Base-by-base conservation (phyloP, 1,140 invertebrate species). In the Kradibia gibbosae region DNA sequence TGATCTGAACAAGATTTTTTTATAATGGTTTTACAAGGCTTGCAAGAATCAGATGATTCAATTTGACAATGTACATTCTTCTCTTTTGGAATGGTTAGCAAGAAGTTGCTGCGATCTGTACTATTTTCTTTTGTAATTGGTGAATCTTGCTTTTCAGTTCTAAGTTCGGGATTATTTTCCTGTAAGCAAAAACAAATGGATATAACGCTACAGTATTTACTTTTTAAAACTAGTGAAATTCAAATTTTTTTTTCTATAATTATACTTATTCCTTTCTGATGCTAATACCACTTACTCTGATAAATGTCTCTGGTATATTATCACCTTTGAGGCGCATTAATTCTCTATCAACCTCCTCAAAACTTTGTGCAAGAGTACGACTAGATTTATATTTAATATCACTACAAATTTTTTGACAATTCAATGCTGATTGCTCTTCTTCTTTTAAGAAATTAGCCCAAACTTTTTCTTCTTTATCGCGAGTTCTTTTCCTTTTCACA, bases 371-470 rank as follows among this genome's bases (percentile, higher is more conserved):
- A 55, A 78, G 55, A 13, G 67, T 83, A 25, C 75, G 67, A 67
- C 34, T 77, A 36, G 75, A 62, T 78, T 73, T 78, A 53, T 39
- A 39, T 65, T 73, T 72, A n/a, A 50, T 3, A 20, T 36, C 42
- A 48, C 25, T 22, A 11, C 0, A 36, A 48, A 3, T 50, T 50
- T 50, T 28, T n/a, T 80, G 45, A 65, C 25, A 53, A 42, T 76
- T 42, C 50, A 25, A 39, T 39, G 8, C 65, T 76, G 78, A 72
- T 15, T 85, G 74, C 53, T 89, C 85, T 65, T 88, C 86, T 80
- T 88, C 83, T 62, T 86, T 87, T 7, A 90, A 85, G 25, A 88
- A 89, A 13, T 86, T 84, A 25, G 85, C 80, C 85, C 90, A 91
- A 13, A 87, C 65, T 34, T 82, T 86, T 79, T 90, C 90, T 8